Base-by-base conservation (phyloP, 2,113 vertebrate species). In the Cyanistes caeruleus region DNA sequence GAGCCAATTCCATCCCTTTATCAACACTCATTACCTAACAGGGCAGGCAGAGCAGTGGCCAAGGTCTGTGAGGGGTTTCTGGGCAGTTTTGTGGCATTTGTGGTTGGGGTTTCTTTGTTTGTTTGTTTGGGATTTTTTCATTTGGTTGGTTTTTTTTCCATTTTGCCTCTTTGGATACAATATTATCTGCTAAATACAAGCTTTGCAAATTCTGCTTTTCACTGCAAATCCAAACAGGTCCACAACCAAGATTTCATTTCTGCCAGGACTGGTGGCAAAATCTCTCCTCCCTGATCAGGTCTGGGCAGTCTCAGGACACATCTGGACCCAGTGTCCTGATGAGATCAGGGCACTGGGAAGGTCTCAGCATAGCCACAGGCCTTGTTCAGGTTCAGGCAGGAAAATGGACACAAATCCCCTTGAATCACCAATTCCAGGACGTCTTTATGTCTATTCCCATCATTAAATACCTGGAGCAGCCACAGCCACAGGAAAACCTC, bases 1-100 rank as follows among this genome's bases (percentile, higher is more conserved):
- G 52, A 80, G 46, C 39, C 72, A 22, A 48, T 93, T 93, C 75
- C 72, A 63, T 27, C 70, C 43, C 76, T 90, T 90, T 83, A 91
- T 84, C 78, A 88, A 14, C 55, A 8, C 59, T 83, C 83, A 86
- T 88, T 80, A 76, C 23, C 46, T 63, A 86, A 88, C 0, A 33
- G 48, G 68, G 1, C 39, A 85, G 60, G 27, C n/a, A 11, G 13
- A 58, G 17, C 58, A 53, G 59, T 10, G 67, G 41, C 37, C 90
- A 62, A 60, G 64, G 19, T 3, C 52, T 44, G 28, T 0, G 23
- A 65, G 16, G n/a, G 30, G 4, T 12, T 55, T 43, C 15, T 20
- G 28, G n/a, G n/a, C 0, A 3, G 6, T 39, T 33, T 31, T 23
- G 21, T 28, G 58, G 43, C 16, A 16, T 63, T 46, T 64, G 3